Evolutionary conservation across 2,797 vertebrate genomes (phyloP).

Genomic region (Salarias fasciatus): DNA sequence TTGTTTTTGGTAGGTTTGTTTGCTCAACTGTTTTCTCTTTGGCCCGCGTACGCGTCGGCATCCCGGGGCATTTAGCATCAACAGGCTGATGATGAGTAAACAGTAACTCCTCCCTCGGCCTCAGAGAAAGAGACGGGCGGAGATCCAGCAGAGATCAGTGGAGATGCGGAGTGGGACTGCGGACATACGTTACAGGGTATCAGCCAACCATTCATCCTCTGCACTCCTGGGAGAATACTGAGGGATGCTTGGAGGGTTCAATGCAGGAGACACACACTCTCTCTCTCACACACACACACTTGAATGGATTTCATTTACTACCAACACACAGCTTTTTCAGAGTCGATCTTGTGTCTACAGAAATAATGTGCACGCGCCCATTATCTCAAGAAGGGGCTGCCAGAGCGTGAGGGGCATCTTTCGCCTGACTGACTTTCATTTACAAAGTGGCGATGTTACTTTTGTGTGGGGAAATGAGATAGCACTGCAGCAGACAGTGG

Average conservation of each 20-base stretch:
- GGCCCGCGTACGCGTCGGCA: slow-evolving; percentile 18
- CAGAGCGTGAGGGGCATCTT: slow-evolving; percentile 74
- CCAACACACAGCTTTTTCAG: slow-evolving; percentile 49
- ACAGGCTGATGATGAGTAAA: slow-evolving; percentile 57
- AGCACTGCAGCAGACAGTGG: slow-evolving; percentile 69
- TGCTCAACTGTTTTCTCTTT: slow-evolving; percentile 32
- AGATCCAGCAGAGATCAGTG: slow-evolving; percentile 28
- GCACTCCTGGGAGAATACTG: slow-evolving; percentile 47
- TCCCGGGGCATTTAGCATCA: slow-evolving; percentile 37
- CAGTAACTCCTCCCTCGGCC: slow-evolving; percentile 29
- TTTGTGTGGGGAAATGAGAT: slow-evolving; percentile 78
- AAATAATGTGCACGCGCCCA: slow-evolving; percentile 66
- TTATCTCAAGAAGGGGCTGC: slow-evolving; percentile 70
- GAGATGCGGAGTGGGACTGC: slow-evolving; percentile 24
- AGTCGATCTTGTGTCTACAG: slow-evolving; percentile 68
- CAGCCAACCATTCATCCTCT: slow-evolving; percentile 44
- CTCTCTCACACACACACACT: slow-evolving; percentile 17
- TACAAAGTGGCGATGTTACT: slow-evolving; percentile 78
- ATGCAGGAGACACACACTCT: slow-evolving; percentile 13
- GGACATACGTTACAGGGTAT: slow-evolving; percentile 36
- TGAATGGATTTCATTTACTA: slow-evolving; percentile 62
- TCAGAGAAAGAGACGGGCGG: slow-evolving; percentile 4
- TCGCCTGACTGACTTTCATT: slow-evolving; percentile 77
- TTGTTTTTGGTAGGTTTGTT: slow-evolving; percentile 40
- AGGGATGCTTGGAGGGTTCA: slow-evolving; percentile 41